Percentiles rank a stretch among this genome's conserved stretches.
Conservation (phyloP, 2,797 vertebrate genomes). For the Hylomyscus alleni region DNA sequence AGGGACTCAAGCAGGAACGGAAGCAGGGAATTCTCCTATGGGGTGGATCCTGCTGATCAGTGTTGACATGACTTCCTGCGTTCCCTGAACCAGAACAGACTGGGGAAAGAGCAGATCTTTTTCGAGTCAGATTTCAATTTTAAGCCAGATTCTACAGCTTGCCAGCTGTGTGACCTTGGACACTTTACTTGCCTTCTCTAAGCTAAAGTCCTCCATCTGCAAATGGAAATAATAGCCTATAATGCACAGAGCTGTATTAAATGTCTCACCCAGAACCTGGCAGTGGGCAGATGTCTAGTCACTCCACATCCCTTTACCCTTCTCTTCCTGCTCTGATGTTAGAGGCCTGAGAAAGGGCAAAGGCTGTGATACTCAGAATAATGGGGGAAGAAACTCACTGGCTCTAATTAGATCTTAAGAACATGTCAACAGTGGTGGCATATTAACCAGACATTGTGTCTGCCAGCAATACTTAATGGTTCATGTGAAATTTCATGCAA, state of each 20-base stretch:
- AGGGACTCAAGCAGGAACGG: neutral
- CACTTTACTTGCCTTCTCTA: slow-evolving; percentile 41
- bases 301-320: neutral
- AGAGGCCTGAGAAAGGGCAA: slow-evolving; percentile 55
- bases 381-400: slow-evolving; percentile 39
- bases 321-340: slow-evolving; percentile 38
- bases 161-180: slow-evolving; percentile 51
- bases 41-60: neutral
- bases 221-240: slow-evolving; percentile 40
- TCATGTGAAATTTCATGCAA: slow-evolving; percentile 62
- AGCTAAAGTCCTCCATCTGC: slow-evolving; percentile 37
- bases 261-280: slow-evolving; percentile 22
- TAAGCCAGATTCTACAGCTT: slow-evolving; percentile 3
- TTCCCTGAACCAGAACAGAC: neutral
- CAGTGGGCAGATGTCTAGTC: slow-evolving; percentile 57
- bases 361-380: slow-evolving; percentile 38
- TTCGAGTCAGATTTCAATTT: neutral
- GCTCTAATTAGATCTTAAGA: slow-evolving; percentile 73
- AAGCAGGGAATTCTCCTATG: neutral
- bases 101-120: neutral
- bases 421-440: neutral
- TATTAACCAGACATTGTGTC: slow-evolving; percentile 66
- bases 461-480: slow-evolving; percentile 72
- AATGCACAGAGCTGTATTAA: slow-evolving; percentile 3
- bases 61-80: neutral